Base-by-base conservation (phyloP, 2,888 invertebrate genomes). In the Microplitis manilae region DNA sequence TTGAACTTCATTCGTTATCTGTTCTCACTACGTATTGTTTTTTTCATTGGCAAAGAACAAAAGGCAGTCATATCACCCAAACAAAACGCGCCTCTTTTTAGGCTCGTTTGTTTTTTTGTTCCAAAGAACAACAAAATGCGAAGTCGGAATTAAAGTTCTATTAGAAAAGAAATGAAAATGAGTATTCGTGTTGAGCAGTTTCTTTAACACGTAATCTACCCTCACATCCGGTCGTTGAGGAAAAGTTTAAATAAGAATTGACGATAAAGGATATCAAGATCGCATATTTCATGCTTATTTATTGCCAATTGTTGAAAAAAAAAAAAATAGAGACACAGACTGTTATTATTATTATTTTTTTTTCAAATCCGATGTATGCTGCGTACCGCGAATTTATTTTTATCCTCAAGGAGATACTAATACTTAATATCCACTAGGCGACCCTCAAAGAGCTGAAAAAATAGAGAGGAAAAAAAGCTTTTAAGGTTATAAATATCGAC, bases 381-480 rank as follows among this genome's bases (percentile, higher is more conserved):
- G 30, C 30, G 65, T 13, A 50, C 65, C 30, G 38, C 20, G 38
- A 72, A 76, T 76, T 61, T 65, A 72, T 68, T 77, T 72, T 68
- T 68, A 40, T 68, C 67, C 61, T 30, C 41, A 40, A 73, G 61
- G 17, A 68, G 62, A 77, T 73, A 77, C 68, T 38, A 77, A 68
- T 73, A 68, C 77, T 73, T 68, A 76, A 73, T 71, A 76, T 68
- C 76, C 60, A 67, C 67, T 76, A 50, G 30, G 30, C 71, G n/a
- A 2, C 61, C 40, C 30, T 62, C 67, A 30, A 30, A 41, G 68
- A 50, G 41, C 40, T 50, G 50, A 50, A 50, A 50, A 64, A 40
- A 69, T 41, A 69, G 8, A 15, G 39, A 41, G 70, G 64, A 69
- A 69, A 69, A 69, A 71, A 60, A 38, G 38, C 38, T 68, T 15